These are phyloP conservation scores for Sympetrum striolatum DNA, from an alignment of 2,888 invertebrate genomes.

Conservation along the genomic window DNA sequence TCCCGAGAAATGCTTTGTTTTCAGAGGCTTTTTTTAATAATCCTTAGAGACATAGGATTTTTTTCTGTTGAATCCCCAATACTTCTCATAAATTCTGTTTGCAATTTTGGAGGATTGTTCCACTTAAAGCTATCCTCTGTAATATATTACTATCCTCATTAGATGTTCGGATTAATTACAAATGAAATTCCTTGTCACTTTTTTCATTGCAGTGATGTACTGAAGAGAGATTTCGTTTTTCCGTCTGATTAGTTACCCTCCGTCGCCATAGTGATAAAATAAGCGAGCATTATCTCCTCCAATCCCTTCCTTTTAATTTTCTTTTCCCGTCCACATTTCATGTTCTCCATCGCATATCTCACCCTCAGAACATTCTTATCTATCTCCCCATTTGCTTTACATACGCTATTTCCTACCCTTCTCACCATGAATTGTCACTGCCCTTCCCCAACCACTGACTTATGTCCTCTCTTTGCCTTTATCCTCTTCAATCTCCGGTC, in stretches of 20 bases:
- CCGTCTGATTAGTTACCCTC: background rate
- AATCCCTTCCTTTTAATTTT: background rate
- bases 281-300: background rate
- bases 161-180: too few relatives aligned
- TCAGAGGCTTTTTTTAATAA: too few relatives aligned
- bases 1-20: too few relatives aligned
- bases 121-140: too few relatives aligned
- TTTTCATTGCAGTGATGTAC: too few relatives aligned
- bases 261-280: background rate
- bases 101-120: too few relatives aligned
- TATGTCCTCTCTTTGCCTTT: background rate
- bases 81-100: too few relatives aligned
- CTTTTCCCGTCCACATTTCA: background rate
- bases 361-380: background rate
- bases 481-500: background rate
- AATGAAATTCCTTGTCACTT: too few relatives aligned
- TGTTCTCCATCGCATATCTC: background rate
- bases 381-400: constrained; percentile 14
- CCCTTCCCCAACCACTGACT: background rate
- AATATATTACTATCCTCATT: too few relatives aligned
- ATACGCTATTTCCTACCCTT: constrained; percentile 1
- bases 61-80: too few relatives aligned
- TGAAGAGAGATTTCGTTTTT: background rate
- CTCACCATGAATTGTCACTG: background rate
- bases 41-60: too few relatives aligned